Conservation (phyloP, 2,888 invertebrate species). For the Steinernema hermaphroditum region DNA sequence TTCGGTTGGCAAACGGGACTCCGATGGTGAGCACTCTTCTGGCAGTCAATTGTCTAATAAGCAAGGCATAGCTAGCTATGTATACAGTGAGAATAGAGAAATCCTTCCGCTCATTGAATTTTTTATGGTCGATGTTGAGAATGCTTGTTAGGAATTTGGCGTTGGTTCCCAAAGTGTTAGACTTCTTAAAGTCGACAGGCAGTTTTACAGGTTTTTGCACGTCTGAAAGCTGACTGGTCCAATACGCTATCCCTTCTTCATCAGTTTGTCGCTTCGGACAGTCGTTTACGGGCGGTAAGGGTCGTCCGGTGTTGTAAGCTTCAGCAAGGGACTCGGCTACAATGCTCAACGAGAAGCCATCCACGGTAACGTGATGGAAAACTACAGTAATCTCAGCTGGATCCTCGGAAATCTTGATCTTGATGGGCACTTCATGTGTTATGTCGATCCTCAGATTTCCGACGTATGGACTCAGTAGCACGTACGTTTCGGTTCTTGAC, state of each 20-base stretch:
- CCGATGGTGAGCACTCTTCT: conserved; percentile 42
- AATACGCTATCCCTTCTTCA: neutral
- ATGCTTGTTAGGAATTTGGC: no score
- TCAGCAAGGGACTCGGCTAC: neutral
- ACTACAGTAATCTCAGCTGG: conserved; percentile 25
- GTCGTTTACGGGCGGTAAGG: neutral
- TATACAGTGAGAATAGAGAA: conserved; percentile 34
- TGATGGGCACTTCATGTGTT: neutral
- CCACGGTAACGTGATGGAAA: conserved; percentile 40
- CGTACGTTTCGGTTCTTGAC: neutral
- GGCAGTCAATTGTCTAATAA: conserved; percentile 30
- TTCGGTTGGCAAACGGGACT: conserved; percentile 50
- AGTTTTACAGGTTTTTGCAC: neutral
- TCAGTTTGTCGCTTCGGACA: no score
- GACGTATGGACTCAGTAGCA: neutral
- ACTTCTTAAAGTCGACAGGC: neutral
- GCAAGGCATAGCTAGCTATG: conserved; percentile 35
- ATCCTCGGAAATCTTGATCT: conserved; percentile 21
- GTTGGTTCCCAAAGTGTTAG: neutral
- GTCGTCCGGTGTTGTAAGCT: neutral
- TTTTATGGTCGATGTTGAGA: neutral
- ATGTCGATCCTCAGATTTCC: neutral
- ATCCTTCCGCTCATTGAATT: neutral
- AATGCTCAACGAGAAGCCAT: conserved; percentile 39
- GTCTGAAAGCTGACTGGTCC: neutral